These are phyloP conservation scores for Dendroctonus valens DNA, from an alignment of 1,140 invertebrate species.

Conservation along the genomic window DNA sequence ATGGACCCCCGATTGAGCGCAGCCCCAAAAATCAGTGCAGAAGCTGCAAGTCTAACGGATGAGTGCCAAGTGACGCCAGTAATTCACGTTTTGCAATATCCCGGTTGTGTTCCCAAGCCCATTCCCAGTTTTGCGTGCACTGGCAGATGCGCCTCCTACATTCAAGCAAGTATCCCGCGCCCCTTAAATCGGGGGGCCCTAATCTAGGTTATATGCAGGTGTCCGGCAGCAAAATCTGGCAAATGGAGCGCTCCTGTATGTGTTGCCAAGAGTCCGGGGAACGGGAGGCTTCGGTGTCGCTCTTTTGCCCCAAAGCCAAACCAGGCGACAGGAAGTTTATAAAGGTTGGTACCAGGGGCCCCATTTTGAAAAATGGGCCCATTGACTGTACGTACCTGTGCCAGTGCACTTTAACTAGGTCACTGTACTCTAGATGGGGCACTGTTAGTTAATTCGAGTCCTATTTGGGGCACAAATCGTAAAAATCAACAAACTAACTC, in stretches of 20 bases:
- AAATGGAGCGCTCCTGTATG: constrained; percentile 92
- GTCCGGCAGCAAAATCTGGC: constrained; percentile 94
- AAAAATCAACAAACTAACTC: too few relatives aligned
- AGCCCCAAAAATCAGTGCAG: constrained; percentile 36
- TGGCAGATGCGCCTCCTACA: constrained; percentile 86
- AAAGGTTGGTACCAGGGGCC: constrained; percentile 59
- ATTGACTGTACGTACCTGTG: neutral
- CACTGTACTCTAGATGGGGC: too few relatives aligned
- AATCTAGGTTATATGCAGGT: constrained; percentile 59
- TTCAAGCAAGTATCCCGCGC: constrained; percentile 66
- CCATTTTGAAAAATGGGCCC: neutral
- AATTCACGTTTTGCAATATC: constrained; percentile 87
- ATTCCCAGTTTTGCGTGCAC: constrained; percentile 92
- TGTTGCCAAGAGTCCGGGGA: constrained; percentile 93
- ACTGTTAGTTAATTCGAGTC: too few relatives aligned
- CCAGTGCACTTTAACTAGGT: too few relatives aligned
- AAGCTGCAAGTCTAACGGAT: constrained; percentile 59
- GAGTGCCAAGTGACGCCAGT: constrained; percentile 90
- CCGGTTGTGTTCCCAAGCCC: constrained; percentile 88
- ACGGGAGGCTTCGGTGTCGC: constrained; percentile 81
- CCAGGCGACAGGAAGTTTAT: constrained; percentile 80
- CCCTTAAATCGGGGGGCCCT: neutral
- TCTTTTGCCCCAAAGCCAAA: constrained; percentile 87
- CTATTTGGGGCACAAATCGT: too few relatives aligned
- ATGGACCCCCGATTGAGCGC: constrained; percentile 40